Evolutionary conservation across 2,113 vertebrate species (phyloP), one percentile per base, ranked within the genome.

Genomic region (Chamaetylas fuelleborni): DNA sequence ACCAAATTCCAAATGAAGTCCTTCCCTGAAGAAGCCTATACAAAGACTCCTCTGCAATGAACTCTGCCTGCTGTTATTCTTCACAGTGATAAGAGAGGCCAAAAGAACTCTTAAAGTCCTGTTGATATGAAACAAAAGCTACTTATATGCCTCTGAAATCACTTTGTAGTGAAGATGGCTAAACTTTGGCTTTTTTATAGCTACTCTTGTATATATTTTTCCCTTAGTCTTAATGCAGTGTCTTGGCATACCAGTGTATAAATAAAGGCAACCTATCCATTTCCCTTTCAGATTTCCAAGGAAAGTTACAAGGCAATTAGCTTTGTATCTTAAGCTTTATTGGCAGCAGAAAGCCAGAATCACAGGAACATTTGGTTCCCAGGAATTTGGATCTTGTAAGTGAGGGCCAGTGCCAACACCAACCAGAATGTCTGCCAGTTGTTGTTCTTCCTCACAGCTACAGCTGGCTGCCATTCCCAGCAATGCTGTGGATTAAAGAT

Each of bases 321-420:
- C 95, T 97, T 97, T 98, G 96, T 98, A 97, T 98, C 97, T 94
- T 96, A 85, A 96, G 97, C 97, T 97, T 96, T 97, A 96, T 95
- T 98, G 98, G 97, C 98, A 98, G 95, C 92, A 97, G 95, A 96
- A 97, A 97, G 96, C 90, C 92, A 94, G 97, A 97, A 97, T 97
- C 97, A 96, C 96, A 97, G 97, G 97, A 98, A 98, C 98, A 98
- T 97, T 98, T 97, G 96, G 97, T 98, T 98, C 98, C 96, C 97
- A 97, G 97, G 97, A 97, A 97, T 97, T 97, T 97, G 97, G 97
- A 97, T 97, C 96, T 95, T 17, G 0, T 79, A 94, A 97, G 91
- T 90, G 93, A 93, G 85, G 84, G 43, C 84, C 79, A 15, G 91
- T 97, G 98, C 98, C 98, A 98, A 88, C 95, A 79, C 92, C 96